Conservation (phyloP, 2,113 vertebrate genomes). For the Hippocampus zosterae region DNA sequence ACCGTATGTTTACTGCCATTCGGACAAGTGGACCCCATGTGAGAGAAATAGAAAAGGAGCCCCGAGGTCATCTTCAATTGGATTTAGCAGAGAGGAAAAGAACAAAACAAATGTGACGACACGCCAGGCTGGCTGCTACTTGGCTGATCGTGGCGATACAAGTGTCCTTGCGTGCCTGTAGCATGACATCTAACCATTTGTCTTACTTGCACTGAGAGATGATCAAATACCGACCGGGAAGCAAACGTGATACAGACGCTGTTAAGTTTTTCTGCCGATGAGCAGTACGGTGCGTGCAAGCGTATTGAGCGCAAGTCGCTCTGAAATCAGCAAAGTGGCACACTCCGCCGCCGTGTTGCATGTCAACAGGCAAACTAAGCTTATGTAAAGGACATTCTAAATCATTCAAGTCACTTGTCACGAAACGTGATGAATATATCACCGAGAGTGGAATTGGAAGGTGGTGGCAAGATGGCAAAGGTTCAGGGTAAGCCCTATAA, state of each 20-base stretch:
- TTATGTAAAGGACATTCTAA: conserved; percentile 54
- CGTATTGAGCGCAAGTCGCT: conserved; percentile 45
- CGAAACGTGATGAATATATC: conserved; percentile 38
- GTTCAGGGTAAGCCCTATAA: conserved; percentile 29
- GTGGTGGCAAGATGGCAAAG: neutral
- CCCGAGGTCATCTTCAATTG: conserved; percentile 28
- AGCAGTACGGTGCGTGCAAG: conserved; percentile 32
- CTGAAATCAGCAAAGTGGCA: conserved; percentile 63
- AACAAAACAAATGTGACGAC: conserved; percentile 27
- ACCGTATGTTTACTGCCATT: conserved; percentile 47
- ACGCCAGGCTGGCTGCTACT: neutral
- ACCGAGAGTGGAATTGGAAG: conserved; percentile 11
- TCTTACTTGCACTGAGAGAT: neutral
- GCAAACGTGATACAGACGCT: neutral
- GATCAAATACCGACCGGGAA: conserved; percentile 12
- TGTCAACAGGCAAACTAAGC: conserved; percentile 54
- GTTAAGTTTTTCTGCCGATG: conserved; percentile 24
- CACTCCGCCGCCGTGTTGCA: conserved; percentile 32
- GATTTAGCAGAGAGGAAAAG: conserved; percentile 25
- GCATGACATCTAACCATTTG: conserved; percentile 23
- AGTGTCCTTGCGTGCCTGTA: conserved; percentile 11
- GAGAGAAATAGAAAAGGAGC: conserved; percentile 54
- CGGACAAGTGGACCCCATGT: conserved; percentile 51
- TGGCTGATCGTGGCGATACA: neutral
- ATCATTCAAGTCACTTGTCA: conserved; percentile 53